phyloP scores from a whole-genome alignment of 2,797 vertebrate genomes.

The Podarcis lilfordi region DNA sequence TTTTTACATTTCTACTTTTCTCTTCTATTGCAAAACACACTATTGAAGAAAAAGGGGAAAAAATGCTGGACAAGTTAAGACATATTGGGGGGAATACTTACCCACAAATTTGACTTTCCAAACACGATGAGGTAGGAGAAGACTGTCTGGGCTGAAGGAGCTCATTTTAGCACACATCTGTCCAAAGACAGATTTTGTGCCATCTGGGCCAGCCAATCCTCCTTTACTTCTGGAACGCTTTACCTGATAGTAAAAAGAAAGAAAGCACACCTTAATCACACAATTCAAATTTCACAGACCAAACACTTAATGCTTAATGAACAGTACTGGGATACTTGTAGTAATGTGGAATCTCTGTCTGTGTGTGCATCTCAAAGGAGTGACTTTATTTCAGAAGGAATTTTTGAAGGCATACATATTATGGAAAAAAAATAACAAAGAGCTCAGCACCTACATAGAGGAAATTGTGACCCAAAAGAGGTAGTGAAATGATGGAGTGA shows the following conservation, averaged over 20 bases:
- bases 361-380: not conserved
- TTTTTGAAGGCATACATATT: not conserved
- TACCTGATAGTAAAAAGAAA: slow-evolving; percentile 78
- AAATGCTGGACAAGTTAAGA: not conserved
- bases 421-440: no score
- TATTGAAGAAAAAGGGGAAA: not conserved
- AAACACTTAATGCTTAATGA: not conserved
- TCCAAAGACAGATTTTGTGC: slow-evolving; percentile 98
- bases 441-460: not conserved
- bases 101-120: slow-evolving; percentile 99
- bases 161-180: slow-evolving; percentile 99
- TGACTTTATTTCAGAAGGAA: not conserved
- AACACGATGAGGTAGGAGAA: slow-evolving; percentile 95
- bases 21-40: not conserved
- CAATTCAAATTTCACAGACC: not conserved
- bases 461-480: not conserved
- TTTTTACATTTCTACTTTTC: not conserved
- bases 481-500: not conserved
- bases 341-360: not conserved
- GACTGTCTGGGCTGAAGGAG: slow-evolving; percentile 95
- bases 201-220: slow-evolving; percentile 96
- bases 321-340: not conserved
- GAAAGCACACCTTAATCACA: not conserved
- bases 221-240: slow-evolving; percentile 99
- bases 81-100: slow-evolving; percentile 63